Evolutionary conservation across 2,888 invertebrate species (phyloP).

Genomic region (Dastarcus helophoroides): DNA sequence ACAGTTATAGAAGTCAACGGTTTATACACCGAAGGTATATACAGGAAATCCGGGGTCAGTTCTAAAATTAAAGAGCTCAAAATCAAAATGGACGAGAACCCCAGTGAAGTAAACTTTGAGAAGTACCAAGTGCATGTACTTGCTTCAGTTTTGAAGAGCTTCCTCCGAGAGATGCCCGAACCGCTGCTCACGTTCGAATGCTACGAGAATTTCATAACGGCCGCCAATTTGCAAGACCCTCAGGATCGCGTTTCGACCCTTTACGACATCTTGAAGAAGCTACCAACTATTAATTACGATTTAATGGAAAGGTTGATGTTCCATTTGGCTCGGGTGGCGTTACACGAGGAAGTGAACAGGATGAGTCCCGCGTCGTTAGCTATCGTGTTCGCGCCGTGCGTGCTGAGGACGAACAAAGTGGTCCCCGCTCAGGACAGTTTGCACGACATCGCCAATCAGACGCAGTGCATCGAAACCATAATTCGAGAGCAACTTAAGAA

Average conservation of each 20-base stretch:
- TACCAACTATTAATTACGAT: slow-evolving; percentile 82
- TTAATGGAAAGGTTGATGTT: slow-evolving; percentile 86
- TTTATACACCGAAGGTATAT: slow-evolving; percentile 84
- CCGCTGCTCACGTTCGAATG: slow-evolving; percentile 86
- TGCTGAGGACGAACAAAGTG: slow-evolving; percentile 74
- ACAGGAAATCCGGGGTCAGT: slow-evolving; percentile 82
- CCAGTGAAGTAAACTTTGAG: slow-evolving; percentile 60
- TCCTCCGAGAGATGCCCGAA: slow-evolving; percentile 87
- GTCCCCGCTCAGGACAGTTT: slow-evolving; percentile 87
- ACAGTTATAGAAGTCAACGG: slow-evolving; percentile 86
- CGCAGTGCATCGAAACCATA: slow-evolving; percentile 81
- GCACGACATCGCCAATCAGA: slow-evolving; percentile 80
- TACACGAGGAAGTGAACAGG: slow-evolving; percentile 75
- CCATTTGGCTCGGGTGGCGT: slow-evolving; percentile 80
- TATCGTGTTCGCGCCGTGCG: slow-evolving; percentile 91
- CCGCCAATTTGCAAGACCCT: slow-evolving; percentile 71
- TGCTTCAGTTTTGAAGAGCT: slow-evolving; percentile 78
- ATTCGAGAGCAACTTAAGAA: slow-evolving; percentile 76
- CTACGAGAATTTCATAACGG: slow-evolving; percentile 88
- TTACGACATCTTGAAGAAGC: slow-evolving; percentile 75
- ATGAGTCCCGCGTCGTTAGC: slow-evolving; percentile 88
- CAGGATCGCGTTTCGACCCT: slow-evolving; percentile 74
- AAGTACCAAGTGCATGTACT: slow-evolving; percentile 81
- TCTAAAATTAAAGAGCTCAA: slow-evolving; percentile 72
- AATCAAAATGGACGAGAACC: slow-evolving; percentile 62